Evolutionary conservation across 2,888 invertebrate genomes (phyloP), one percentile per base, ranked within the genome.

Genomic region (Leptopilina myrica): DNA sequence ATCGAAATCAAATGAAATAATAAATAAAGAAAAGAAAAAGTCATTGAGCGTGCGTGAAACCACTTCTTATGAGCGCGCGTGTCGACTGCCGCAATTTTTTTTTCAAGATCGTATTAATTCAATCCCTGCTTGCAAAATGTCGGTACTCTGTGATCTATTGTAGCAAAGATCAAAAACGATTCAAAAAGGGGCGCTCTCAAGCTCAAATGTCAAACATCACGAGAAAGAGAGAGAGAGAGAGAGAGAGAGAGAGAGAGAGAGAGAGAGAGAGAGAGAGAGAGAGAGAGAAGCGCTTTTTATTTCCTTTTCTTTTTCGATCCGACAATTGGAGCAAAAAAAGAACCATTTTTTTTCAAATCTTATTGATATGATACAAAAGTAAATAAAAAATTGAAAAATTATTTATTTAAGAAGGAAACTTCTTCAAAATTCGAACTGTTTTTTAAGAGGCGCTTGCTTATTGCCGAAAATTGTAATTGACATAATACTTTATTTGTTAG

Each of bases 111-210:
- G 20, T 56, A 75, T 78, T 76, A 75, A 76, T 65, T 75, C 15
- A 40, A 78, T 53, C 64, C 65, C 75, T 56, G 11, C 5, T 65
- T 26, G 73, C 43, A 43, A 76, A 77, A 59, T 65, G 78, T 79
- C 83, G 83, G 83, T 79, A 78, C 62, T 78, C 77, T 81, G 64
- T 82, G 83, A 81, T 82, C 80, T 81, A 81, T 82, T 83, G 81
- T 82, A 76, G 20, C 76, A 81, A 80, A 78, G 78, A 73, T 81
- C 78, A 83, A 83, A 78, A 76, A 33, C 67, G n/a, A 53, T 64
- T 14, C 53, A 20, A 53, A 53, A 73, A 49, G 49, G 73, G 14
- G n/a, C 9, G 49, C 49, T 46, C 9, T 46, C 46, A 7, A n/a
- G n/a, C 56, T 73, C 14, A 73, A 73, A 73, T 56, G 56, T 73